These are phyloP conservation scores for Drosophila trapezifrons DNA, from an alignment of 1,140 invertebrate species.

Conservation along the genomic window DNA sequence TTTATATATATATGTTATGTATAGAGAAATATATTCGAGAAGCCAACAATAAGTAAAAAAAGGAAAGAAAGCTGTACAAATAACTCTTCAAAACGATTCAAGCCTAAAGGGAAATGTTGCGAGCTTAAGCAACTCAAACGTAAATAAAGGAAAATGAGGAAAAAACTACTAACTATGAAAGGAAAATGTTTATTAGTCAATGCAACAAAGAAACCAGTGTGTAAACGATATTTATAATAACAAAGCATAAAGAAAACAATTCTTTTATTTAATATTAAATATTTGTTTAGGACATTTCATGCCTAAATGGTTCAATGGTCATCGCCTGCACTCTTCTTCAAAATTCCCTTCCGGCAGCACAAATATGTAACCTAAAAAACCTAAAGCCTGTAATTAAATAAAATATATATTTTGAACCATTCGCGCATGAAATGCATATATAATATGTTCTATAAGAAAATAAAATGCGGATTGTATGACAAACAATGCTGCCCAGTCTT, in stretches of 20 bases:
- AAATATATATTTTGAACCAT: conserved; percentile 57
- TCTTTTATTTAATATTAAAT: conserved; percentile 28
- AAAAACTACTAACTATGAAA: conserved; percentile 9
- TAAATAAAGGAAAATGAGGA: conserved; percentile 1
- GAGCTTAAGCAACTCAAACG: conserved; percentile 2
- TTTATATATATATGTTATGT: conserved; percentile 43
- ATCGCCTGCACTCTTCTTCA: conserved; percentile 32
- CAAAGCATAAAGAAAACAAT: conserved; percentile 12
- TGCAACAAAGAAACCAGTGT: conserved; percentile 53
- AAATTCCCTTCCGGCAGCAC: conserved; percentile 42
- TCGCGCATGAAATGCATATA: conserved; percentile 69
- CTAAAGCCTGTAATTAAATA: conserved; percentile 18
- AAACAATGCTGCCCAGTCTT: conserved; percentile 59
- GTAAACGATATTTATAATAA: conserved; percentile 67
- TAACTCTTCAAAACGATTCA: conserved; percentile 11
- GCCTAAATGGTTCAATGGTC: conserved; percentile 71
- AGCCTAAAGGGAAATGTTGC: conserved; percentile 24
- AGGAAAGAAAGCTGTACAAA: conserved; percentile 41
- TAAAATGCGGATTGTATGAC: conserved; percentile 30
- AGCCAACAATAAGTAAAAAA: conserved; percentile 20
- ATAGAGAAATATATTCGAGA: conserved; percentile 17
- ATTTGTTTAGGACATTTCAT: conserved; percentile 64
- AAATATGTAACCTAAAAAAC: conserved; percentile 29
- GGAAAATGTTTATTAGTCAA: conserved; percentile 65
- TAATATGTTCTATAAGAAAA: conserved; percentile 36